phyloP scores from a whole-genome alignment of 2,113 vertebrate species.

The Paraplagusia blochii region DNA sequence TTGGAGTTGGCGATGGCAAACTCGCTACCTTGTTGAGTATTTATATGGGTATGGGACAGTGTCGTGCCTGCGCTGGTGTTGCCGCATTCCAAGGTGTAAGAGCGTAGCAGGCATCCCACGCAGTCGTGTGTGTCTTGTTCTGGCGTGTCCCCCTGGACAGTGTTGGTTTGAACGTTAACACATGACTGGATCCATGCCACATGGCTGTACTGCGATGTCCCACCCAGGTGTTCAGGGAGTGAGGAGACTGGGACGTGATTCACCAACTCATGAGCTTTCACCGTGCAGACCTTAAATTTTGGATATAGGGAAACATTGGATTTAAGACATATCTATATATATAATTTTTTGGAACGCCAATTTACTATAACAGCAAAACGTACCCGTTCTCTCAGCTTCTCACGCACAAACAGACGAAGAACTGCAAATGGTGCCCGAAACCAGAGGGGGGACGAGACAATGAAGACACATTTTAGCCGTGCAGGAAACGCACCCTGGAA shows the following conservation, averaged over 20 bases:
- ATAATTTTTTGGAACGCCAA: no score
- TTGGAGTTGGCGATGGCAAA: constrained; percentile 70
- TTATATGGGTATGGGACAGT: constrained; percentile 43
- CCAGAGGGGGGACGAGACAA: constrained; percentile 81
- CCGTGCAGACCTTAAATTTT: constrained; percentile 75
- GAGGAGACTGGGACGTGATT: constrained; percentile 79
- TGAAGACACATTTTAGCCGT: constrained; percentile 80
- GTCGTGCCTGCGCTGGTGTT: constrained; percentile 51
- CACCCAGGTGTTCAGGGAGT: constrained; percentile 79
- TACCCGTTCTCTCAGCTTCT: constrained; percentile 80
- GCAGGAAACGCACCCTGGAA: constrained; percentile 79
- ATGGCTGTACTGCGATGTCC: constrained; percentile 78
- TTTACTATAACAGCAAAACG: constrained; percentile 1
- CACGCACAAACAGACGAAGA: constrained; percentile 78
- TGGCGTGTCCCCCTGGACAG: constrained; percentile 52
- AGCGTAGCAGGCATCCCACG: constrained; percentile 77
- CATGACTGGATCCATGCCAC: constrained; percentile 83
- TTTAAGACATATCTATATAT: no score
- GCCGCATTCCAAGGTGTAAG: constrained; percentile 73
- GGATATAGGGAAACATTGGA: no score
- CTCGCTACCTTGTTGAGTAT: constrained; percentile 49
- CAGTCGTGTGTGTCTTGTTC: constrained; percentile 72
- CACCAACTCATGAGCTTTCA: constrained; percentile 77
- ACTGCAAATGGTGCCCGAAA: constrained; percentile 79
- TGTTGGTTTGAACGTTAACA: constrained; percentile 71